Evolutionary conservation across 1,140 invertebrate species (phyloP).

Genomic region (Hylaeus volcanicus): DNA sequence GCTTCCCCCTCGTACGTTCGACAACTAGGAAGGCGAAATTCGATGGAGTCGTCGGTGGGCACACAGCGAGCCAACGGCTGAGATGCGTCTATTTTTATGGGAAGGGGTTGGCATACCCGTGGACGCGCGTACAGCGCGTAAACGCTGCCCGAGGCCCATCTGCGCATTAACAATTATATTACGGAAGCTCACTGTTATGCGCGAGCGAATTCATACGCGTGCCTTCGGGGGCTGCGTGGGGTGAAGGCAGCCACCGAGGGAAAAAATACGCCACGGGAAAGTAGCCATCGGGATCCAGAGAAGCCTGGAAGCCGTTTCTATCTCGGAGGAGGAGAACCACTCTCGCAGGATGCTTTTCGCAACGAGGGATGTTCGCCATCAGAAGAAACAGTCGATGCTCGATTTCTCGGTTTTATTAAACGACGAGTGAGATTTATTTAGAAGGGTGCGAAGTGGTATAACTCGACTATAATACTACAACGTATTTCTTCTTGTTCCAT

Average conservation of each 20-base stretch:
- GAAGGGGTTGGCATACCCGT: conserved; percentile 66
- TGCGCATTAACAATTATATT: conserved; percentile 78
- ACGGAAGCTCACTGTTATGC: conserved; percentile 75
- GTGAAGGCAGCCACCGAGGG: conserved; percentile 9
- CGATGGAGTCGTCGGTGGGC: too few species aligned
- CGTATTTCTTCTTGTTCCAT: too few species aligned
- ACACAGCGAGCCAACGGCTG: neutral
- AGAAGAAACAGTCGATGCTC: too few species aligned
- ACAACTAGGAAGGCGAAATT: too few species aligned
- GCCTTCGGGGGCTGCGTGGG: conserved; percentile 44
- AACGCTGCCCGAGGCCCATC: conserved; percentile 72
- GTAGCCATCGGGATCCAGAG: conserved; percentile 8
- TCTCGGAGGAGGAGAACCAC: neutral
- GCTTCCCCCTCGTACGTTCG: too few species aligned
- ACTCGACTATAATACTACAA: too few species aligned
- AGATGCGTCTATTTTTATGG: conserved; percentile 72
- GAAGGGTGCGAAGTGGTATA: too few species aligned
- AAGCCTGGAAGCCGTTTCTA: neutral
- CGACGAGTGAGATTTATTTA: too few species aligned
- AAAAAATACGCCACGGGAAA: conserved; percentile 2
- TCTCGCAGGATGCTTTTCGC: neutral
- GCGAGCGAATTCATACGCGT: conserved; percentile 73
- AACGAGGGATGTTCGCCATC: too few species aligned
- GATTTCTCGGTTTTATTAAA: too few species aligned
- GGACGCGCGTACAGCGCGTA: conserved; percentile 68